Evolutionary conservation across 2,888 invertebrate species (phyloP).

Genomic region (Diplolepis rosae): DNA sequence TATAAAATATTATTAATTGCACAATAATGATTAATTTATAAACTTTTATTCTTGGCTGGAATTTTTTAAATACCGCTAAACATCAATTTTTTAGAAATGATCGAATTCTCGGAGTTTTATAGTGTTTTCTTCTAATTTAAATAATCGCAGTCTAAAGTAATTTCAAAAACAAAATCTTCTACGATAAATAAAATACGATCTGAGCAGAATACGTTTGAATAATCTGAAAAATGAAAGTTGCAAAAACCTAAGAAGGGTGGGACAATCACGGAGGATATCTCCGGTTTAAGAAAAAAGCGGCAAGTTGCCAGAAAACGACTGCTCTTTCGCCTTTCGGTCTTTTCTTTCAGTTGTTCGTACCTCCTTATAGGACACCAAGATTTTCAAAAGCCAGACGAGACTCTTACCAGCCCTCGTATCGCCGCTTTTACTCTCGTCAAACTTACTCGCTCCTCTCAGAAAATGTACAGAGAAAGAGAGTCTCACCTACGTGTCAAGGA

Average conservation of each 20-base stretch:
- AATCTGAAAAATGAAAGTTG: background rate
- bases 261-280: constrained; percentile 11
- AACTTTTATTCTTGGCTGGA: too few species aligned
- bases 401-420: constrained; percentile 3
- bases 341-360: constrained; percentile 4
- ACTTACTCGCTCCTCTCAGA: constrained; percentile 8
- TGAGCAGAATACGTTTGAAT: background rate
- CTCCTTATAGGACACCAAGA: constrained; percentile 13
- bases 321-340: background rate
- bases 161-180: too few species aligned
- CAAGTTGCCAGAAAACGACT: background rate
- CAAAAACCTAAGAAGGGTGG: background rate
- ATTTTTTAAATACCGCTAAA: too few species aligned
- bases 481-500: constrained; percentile 41
- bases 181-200: background rate
- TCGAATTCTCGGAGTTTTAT: too few species aligned
- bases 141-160: too few species aligned
- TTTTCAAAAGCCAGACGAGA: constrained; percentile 2
- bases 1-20: too few species aligned
- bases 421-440: background rate
- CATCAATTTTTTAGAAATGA: too few species aligned
- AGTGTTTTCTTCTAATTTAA: too few species aligned
- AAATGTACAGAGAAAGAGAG: background rate
- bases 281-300: background rate
- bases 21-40: too few species aligned